Conservation (phyloP, 2,113 vertebrate genomes). For the Scopus umbretta region DNA sequence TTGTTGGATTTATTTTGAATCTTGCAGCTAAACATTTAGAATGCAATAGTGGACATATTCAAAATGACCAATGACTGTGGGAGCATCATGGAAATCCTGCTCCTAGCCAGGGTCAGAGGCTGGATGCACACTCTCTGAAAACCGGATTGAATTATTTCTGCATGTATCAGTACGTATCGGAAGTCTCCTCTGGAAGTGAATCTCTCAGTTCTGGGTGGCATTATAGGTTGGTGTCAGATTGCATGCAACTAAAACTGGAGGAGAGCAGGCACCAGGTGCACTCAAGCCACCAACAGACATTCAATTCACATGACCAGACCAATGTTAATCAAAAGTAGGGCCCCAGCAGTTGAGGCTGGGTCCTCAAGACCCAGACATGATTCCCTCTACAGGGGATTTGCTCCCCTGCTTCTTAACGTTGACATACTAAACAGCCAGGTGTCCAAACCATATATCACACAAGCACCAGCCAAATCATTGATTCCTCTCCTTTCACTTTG, state of each 20-base stretch:
- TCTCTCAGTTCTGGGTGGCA: neutral
- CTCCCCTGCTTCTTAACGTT: neutral
- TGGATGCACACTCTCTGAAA: neutral
- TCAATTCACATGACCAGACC: neutral
- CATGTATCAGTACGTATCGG: neutral
- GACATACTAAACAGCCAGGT: neutral
- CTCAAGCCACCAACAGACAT: neutral
- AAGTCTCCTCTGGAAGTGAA: neutral
- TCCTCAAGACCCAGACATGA: neutral
- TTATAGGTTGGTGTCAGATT: neutral
- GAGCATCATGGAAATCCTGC: neutral
- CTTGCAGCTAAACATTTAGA: neutral
- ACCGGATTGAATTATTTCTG: neutral
- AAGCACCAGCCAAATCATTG: neutral
- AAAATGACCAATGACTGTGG: neutral
- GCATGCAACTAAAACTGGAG: neutral
- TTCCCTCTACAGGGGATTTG: neutral
- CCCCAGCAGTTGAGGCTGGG: neutral
- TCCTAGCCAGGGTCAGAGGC: neutral
- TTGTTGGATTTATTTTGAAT: neutral
- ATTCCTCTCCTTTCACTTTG: neutral
- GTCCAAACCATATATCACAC: neutral
- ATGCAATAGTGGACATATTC: neutral
- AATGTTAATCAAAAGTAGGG: neutral
- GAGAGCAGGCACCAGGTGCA: neutral